Evolutionary conservation across 2,888 invertebrate genomes (phyloP).

Genomic region (Tridacna crocea): DNA sequence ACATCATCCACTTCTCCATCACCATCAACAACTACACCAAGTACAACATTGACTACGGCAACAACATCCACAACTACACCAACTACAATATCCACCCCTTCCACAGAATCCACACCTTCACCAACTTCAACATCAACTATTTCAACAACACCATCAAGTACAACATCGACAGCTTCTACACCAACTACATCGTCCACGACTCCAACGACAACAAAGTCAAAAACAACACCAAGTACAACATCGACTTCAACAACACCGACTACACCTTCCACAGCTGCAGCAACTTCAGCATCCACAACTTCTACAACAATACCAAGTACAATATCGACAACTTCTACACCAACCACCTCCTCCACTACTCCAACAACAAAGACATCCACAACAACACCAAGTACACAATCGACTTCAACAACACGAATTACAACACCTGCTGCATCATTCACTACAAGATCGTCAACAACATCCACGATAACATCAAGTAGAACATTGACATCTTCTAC

Average conservation of each 20-base stretch:
- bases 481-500: too few relatives aligned
- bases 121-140: slow-evolving; percentile 16
- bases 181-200: slow-evolving; percentile 21
- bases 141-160: not conserved
- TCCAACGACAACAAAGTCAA: not conserved
- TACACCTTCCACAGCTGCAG: not conserved
- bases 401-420: too few relatives aligned
- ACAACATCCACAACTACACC: not conserved
- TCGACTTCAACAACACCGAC: slow-evolving; percentile 20
- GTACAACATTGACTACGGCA: not conserved
- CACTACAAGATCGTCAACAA: too few relatives aligned
- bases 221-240: not conserved
- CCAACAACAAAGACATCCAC: too few relatives aligned
- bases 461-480: too few relatives aligned
- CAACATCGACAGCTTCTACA: slow-evolving; percentile 4
- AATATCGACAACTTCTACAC: too few relatives aligned
- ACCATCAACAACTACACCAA: not conserved
- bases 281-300: not conserved
- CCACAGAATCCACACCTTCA: not conserved
- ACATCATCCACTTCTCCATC: too few relatives aligned
- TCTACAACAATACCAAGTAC: too few relatives aligned
- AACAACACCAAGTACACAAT: too few relatives aligned
- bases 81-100: not conserved
- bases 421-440: too few relatives aligned
- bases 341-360: too few relatives aligned